A percentile compares a stretch with the other conserved stretches of the same genome.
These are phyloP conservation scores for Callinectes sapidus DNA, from an alignment of 2,888 invertebrate species.

Conservation along the genomic window DNA sequence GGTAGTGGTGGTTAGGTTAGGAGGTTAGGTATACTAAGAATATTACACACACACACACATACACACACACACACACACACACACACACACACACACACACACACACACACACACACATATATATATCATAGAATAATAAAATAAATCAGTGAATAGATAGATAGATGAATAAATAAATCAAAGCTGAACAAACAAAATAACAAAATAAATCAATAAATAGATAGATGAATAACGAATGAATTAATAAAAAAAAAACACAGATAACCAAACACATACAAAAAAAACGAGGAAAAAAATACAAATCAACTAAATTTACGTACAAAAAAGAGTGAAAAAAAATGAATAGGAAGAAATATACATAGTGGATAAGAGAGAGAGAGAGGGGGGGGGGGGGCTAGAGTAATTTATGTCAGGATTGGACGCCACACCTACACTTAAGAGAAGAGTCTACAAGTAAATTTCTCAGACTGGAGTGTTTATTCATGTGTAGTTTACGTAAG, in stretches of 20 bases:
- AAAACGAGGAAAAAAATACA: background rate
- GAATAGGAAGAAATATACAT: too few species aligned
- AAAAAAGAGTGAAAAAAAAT: background rate
- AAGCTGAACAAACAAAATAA: too few species aligned
- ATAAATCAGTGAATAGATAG: too few species aligned
- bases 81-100: background rate
- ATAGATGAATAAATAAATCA: too few species aligned
- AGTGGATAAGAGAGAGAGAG: background rate
- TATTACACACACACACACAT: background rate
- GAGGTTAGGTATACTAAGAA: too few species aligned
- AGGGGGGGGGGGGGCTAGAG: background rate
- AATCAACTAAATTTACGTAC: background rate
- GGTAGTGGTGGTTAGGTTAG: background rate
- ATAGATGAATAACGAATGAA: too few species aligned
- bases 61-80: conserved; percentile 1
- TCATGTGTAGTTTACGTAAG: background rate
- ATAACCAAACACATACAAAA: background rate
- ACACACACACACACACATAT: too few species aligned
- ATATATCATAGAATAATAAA: too few species aligned
- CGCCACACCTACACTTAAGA: background rate
- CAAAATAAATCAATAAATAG: background rate
- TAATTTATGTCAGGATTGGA: background rate
- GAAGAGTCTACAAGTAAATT: background rate
- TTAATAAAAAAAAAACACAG: background rate
- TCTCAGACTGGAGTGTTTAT: background rate